Percentiles rank a stretch among this genome's conserved stretches.
These are phyloP conservation scores for Trinorchestia longiramus DNA, from an alignment of 1,140 invertebrate genomes.

Conservation along the genomic window DNA sequence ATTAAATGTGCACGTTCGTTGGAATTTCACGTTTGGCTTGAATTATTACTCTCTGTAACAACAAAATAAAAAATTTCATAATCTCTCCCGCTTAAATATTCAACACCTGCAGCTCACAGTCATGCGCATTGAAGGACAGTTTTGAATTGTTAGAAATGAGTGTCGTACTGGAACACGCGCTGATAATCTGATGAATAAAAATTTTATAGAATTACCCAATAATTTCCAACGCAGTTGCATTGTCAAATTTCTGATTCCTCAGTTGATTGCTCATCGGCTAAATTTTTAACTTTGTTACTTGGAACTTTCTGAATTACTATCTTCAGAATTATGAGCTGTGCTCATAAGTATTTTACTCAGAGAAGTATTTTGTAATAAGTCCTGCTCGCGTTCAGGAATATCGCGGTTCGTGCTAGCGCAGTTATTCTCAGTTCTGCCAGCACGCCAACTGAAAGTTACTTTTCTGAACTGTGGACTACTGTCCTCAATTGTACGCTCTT, in stretches of 20 bases:
- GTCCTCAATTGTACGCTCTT: too few species aligned
- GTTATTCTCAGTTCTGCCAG: too few species aligned
- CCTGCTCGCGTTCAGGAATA: too few species aligned
- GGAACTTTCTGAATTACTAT: neutral
- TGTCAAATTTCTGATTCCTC: neutral
- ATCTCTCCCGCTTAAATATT: neutral
- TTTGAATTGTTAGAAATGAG: neutral
- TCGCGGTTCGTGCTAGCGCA: too few species aligned
- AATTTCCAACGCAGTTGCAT: neutral
- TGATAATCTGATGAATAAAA: neutral
- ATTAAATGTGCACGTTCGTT: neutral
- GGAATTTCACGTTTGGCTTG: neutral
- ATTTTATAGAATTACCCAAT: neutral
- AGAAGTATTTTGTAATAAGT: too few species aligned
- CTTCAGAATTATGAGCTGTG: too few species aligned
- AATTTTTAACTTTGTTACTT: neutral
- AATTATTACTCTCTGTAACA: neutral
- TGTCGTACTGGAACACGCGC: neutral
- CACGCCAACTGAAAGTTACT: too few species aligned
- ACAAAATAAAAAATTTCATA: neutral
- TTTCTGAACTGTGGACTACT: too few species aligned
- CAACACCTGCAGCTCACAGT: neutral
- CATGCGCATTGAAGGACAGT: neutral
- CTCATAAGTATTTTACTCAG: too few species aligned
- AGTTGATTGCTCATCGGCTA: neutral